Base-by-base conservation (phyloP, 2,888 invertebrate genomes). In the Ischnura elegans region DNA sequence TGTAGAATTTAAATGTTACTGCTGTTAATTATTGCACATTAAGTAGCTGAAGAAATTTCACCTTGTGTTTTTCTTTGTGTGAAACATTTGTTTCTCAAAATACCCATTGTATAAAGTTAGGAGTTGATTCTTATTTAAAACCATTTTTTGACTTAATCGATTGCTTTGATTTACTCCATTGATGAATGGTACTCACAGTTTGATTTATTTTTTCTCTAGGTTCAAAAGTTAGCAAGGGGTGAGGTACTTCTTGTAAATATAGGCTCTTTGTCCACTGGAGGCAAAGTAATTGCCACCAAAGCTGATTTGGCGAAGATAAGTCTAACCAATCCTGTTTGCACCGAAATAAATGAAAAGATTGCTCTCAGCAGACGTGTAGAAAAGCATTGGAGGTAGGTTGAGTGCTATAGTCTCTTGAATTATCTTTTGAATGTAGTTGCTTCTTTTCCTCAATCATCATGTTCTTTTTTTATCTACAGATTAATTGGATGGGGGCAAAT, bases 401-500 rank as follows among this genome's bases (percentile, higher is more conserved):
- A 76, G 36, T 87, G 61, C 61, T 4, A 36, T 29, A 76, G 85
- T 76, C 61, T 47, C 36, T 6, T 61, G 36, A 76, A 76, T 61
- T 61, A 61, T 6, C 29, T 36, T n/a, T 46, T 45, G 8, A 84
- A 87, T 5, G 3, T 45, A 21, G 21, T 2, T 61, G 0, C 84
- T 43, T 29, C 47, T 6, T 45, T 87, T 87, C 25, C 21, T 87
- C 55, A 76, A 42, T 8, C n/a, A 16, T 51, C 21, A 43, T 29
- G 51, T 8, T 94, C 90, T 90, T 19, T 51, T 94, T 94, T 95
- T 94, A 94, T 94, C 97, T 97, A 47, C 97, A 98, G 98, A 96
- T 97, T 99, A 96, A 99, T 99, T 96, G 99, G 99, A 95, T 99
- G 99, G 99, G 99, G 99, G 95, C 99, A 99, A 96, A 99, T 99